Evolutionary conservation across 2,888 invertebrate species (phyloP), one percentile per base, ranked within the genome.

Genomic region (Aromia moschata): DNA sequence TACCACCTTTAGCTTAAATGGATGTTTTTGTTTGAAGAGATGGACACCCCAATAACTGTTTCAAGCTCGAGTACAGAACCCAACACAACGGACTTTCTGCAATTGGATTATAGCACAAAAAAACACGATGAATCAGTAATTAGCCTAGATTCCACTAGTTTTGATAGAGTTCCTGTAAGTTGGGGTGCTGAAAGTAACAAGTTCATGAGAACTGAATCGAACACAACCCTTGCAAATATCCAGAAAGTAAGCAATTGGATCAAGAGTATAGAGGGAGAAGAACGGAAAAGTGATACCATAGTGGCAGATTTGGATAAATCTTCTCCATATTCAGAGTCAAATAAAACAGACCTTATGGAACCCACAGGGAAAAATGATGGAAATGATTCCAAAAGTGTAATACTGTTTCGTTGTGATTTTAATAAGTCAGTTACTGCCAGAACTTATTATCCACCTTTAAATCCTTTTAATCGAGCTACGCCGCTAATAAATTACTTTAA

Each of bases 241-340:
- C 66, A 68, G 17, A 71, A 70, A 54, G 68, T 70, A 37, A 63
- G 60, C 45, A 63, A 57, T 15, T 70, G 71, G 71, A 70, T 69
- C 46, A 66, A 64, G 25, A 59, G 60, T 57, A 51, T 62, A 11
- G 54, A 55, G 15, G 41, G 18, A 14, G 44, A 41, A 4, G 16
- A 53, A 45, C 46, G 36, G 36, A 49, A 37, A 14, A 41, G 16
- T 36, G 53, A 55, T 41, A 17, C 18, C 37, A 14, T 18, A 44
- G 41, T 43, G 30, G 37, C 11, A 11, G 41, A 40, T 17, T 31
- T 38, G 31, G 18, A 40, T 18, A 40, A 55, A 20, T 25, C 30
- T 49, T n/a, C 14, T 2, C 10, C 30, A 9, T 49, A 25, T 30
- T n/a, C 44, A 2, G 33, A 44, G 5, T 33, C 55, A 2, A 45